Evolutionary conservation across 2,888 invertebrate genomes (phyloP).

Genomic region (Noctua janthina): DNA sequence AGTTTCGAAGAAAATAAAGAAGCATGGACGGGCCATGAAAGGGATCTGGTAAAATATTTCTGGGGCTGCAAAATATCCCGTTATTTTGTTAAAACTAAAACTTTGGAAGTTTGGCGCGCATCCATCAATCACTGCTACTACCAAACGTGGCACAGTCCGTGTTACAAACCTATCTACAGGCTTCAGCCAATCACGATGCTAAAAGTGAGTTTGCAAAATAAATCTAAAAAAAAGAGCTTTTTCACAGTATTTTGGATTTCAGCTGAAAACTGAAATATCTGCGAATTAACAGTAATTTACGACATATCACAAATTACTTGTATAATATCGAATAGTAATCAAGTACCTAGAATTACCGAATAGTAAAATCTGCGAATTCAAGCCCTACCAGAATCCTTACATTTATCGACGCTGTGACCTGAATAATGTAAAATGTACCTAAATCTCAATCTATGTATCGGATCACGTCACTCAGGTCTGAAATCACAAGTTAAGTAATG

Average conservation of each 20-base stretch:
- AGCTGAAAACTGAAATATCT: background rate
- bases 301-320: background rate
- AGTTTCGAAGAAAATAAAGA: background rate
- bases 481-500: constrained; percentile 2
- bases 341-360: background rate
- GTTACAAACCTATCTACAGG: background rate
- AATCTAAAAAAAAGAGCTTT: background rate
- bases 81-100: constrained; percentile 22
- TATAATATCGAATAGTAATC: background rate
- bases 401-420: background rate
- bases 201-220: background rate
- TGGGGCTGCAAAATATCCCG: background rate
- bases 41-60: background rate
- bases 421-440: background rate
- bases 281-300: background rate
- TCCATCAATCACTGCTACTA: constrained; percentile 42
- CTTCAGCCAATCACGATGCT: background rate
- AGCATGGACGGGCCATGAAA: background rate
- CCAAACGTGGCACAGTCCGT: background rate
- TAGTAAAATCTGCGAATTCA: background rate
- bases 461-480: background rate
- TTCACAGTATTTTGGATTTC: too few species aligned
- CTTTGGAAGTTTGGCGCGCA: background rate
- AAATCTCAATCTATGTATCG: background rate
- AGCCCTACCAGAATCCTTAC: background rate